phyloP scores from a whole-genome alignment of 2,797 vertebrate genomes.

The Ceyx erithaca region DNA sequence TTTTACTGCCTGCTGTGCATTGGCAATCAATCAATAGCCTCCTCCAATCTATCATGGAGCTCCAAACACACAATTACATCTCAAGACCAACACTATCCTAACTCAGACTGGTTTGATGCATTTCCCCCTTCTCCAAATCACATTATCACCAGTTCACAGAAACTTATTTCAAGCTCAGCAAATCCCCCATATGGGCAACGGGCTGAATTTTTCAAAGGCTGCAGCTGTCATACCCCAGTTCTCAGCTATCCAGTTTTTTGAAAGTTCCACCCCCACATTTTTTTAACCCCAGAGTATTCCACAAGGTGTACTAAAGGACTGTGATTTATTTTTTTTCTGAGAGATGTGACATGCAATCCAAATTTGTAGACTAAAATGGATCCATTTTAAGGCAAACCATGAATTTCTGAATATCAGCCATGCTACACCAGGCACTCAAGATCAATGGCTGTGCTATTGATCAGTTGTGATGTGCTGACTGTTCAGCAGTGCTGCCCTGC shows the following conservation, averaged over 20 bases:
- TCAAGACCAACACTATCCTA: not conserved
- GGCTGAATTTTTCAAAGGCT: not conserved
- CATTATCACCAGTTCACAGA: not conserved
- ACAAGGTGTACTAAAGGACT: not conserved
- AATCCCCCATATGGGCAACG: not conserved
- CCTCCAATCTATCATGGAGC: not conserved
- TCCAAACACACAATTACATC: not conserved
- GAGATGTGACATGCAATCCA: not conserved
- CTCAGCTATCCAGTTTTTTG: not conserved
- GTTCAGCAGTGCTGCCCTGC: not conserved
- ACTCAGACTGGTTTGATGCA: not conserved
- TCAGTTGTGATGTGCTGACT: not conserved
- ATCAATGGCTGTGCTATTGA: not conserved
- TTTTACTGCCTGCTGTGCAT: not conserved
- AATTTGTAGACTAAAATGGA: not conserved
- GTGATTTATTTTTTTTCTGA: not conserved
- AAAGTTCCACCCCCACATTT: not conserved
- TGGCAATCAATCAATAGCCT: not conserved
- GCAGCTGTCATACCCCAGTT: not conserved
- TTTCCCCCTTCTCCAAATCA: not conserved
- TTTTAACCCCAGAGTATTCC: not conserved
- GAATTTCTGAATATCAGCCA: not conserved
- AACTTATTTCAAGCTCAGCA: not conserved
- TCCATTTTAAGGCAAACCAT: not conserved
- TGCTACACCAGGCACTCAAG: not conserved